Evolutionary conservation across 2,797 vertebrate genomes (phyloP).

Genomic region (Taenioides sp.): DNA sequence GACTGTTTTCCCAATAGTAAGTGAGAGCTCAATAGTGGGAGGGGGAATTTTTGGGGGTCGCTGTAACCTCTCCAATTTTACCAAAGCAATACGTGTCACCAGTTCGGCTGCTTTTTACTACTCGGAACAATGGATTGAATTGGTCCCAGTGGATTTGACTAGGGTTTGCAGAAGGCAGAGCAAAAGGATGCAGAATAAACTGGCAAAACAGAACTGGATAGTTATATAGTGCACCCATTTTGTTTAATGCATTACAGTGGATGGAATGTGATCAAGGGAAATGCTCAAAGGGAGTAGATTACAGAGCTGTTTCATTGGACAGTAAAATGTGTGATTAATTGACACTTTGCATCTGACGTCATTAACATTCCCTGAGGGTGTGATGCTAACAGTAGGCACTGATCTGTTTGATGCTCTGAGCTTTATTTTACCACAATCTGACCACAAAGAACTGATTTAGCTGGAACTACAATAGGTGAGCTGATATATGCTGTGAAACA

Average conservation of each 20-base stretch:
- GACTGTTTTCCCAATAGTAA: conserved; percentile 10
- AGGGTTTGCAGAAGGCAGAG: background rate
- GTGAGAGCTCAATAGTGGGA: background rate
- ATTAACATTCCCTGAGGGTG: too few species aligned
- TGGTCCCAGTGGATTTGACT: background rate
- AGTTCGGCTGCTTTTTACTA: background rate
- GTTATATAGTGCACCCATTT: background rate
- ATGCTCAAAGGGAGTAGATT: background rate
- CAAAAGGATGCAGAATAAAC: background rate
- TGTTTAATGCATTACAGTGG: background rate
- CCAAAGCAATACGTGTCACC: background rate
- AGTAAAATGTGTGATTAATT: background rate
- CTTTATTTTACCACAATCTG: too few species aligned
- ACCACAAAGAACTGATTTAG: too few species aligned
- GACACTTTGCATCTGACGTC: too few species aligned
- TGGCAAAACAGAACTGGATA: background rate
- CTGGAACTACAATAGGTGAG: too few species aligned
- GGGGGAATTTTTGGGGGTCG: background rate
- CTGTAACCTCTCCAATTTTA: background rate
- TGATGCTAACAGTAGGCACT: too few species aligned
- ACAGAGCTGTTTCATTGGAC: background rate
- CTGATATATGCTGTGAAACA: too few species aligned
- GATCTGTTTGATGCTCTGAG: too few species aligned
- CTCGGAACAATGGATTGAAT: background rate
- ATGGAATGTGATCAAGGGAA: background rate